Evolutionary conservation across 2,797 vertebrate genomes (phyloP).

Genomic region (Corythornis leucogaster): DNA sequence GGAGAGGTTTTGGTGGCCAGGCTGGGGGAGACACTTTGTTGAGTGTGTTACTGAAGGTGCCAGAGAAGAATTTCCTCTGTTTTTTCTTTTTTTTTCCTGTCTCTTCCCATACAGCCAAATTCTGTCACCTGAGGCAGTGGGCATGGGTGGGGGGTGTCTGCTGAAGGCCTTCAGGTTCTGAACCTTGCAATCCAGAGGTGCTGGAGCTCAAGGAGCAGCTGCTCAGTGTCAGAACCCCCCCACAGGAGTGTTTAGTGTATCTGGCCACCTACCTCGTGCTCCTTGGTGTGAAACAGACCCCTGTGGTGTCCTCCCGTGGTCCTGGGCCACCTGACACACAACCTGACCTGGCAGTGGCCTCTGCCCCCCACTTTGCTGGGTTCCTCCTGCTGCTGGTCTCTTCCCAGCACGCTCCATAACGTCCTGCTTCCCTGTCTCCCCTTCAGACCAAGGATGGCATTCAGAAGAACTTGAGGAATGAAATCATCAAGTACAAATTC

Average conservation of each 20-base stretch:
- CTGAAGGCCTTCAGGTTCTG: background rate
- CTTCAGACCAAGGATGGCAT: conserved; percentile 85
- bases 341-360: background rate
- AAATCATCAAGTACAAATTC: conserved; percentile 89
- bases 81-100: fast-evolving
- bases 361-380: background rate
- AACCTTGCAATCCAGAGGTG: background rate
- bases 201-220: background rate
- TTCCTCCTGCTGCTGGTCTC: background rate
- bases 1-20: background rate
- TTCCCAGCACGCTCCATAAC: background rate
- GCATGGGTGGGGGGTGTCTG: background rate
- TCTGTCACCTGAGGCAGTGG: background rate
- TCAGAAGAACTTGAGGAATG: conserved; percentile 82
- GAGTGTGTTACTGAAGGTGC: fast-evolving
- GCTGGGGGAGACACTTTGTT: background rate
- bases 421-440: conserved; percentile 22
- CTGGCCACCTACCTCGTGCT: fast-evolving
- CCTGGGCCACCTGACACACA: background rate
- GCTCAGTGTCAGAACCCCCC: background rate
- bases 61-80: background rate
- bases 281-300: background rate
- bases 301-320: background rate
- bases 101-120: background rate
- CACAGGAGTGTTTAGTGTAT: fast-evolving